phyloP scores from a whole-genome alignment of 2,888 invertebrate species.

The Gryllus longicercus region DNA sequence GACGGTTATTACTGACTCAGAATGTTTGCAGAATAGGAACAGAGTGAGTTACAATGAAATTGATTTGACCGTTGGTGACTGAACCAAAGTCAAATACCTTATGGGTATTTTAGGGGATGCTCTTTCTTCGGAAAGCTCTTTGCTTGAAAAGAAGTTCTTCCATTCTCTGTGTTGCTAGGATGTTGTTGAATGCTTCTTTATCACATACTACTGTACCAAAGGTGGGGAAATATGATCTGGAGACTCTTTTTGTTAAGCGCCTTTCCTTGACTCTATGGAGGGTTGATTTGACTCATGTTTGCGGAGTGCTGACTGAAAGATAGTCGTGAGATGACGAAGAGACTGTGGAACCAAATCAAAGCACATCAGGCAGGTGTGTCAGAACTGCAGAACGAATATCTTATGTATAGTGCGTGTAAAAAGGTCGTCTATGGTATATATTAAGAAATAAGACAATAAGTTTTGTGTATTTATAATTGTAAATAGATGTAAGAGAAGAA shows the following conservation, averaged over 20 bases:
- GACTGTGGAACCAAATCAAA: neutral
- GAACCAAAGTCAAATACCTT: conserved; percentile 1
- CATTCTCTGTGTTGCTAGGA: neutral
- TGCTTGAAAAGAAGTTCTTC: neutral
- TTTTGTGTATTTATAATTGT: neutral
- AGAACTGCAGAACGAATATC: neutral
- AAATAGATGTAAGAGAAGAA: conserved; percentile 8
- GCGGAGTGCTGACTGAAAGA: neutral
- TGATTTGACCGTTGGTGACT: neutral
- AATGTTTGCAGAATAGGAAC: neutral
- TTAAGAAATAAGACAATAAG: conserved; percentile 1
- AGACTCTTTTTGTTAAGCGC: neutral
- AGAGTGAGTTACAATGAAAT: neutral
- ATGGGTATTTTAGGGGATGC: neutral
- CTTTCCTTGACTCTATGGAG: neutral
- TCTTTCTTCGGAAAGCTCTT: conserved; percentile 5
- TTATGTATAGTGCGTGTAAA: neutral
- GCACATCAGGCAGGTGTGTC: neutral
- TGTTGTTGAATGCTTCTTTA: neutral
- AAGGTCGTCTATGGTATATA: neutral
- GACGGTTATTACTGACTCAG: neutral
- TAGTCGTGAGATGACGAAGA: neutral
- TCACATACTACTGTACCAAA: neutral
- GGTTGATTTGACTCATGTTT: neutral
- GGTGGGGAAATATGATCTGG: neutral